phyloP scores from a whole-genome alignment of 2,113 vertebrate species.

The Myotis davidii region DNA sequence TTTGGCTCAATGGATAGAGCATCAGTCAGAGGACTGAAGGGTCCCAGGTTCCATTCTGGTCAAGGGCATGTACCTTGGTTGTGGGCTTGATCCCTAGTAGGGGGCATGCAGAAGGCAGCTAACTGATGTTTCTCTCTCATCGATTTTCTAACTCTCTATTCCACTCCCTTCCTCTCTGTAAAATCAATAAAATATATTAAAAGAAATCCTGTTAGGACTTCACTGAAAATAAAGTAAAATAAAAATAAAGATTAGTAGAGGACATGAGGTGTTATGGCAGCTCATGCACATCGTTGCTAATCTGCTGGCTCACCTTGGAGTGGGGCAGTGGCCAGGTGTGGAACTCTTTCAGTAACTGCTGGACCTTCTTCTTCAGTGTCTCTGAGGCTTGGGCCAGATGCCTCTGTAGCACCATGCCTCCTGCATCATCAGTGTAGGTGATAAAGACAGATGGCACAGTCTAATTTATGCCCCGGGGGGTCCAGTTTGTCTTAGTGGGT shows the following conservation, averaged over 20 bases:
- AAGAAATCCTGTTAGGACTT: too few relatives aligned
- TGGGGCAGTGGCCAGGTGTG: background rate
- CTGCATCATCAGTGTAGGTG: background rate
- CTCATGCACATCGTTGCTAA: background rate
- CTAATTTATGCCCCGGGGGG: background rate
- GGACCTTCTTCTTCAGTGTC: background rate
- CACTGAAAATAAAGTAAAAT: too few relatives aligned
- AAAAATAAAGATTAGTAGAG: background rate
- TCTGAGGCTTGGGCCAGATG: background rate
- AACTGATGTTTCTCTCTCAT: too few relatives aligned
- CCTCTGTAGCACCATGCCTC: background rate
- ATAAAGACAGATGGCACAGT: background rate
- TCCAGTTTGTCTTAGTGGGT: background rate
- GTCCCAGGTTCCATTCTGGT: too few relatives aligned
- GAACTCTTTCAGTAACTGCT: background rate
- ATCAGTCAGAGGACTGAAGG: too few relatives aligned
- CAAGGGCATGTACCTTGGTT: too few relatives aligned
- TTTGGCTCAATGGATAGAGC: too few relatives aligned
- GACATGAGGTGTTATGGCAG: background rate
- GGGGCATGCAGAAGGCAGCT: too few relatives aligned
- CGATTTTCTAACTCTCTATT: too few relatives aligned
- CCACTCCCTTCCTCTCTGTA: too few relatives aligned
- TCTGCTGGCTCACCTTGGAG: background rate
- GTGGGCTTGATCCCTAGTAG: too few relatives aligned
- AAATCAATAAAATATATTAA: too few relatives aligned